Percentiles rank a stretch among this genome's conserved stretches.
phyloP scores from a whole-genome alignment of 2,797 vertebrate species.

The Falco berigora region DNA sequence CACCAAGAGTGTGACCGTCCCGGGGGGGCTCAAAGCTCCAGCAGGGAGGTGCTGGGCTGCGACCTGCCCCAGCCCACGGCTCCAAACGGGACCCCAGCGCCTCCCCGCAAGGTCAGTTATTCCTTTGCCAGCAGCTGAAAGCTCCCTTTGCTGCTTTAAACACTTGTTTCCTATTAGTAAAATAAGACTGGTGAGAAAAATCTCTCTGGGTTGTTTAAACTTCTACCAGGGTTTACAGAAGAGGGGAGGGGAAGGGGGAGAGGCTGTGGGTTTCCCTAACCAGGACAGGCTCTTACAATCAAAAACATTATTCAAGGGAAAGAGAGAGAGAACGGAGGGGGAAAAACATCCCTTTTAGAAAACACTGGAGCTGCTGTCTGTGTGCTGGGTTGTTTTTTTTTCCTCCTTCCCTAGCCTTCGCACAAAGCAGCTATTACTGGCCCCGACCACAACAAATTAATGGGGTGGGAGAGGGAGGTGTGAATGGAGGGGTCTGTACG shows the following conservation, averaged over 20 bases:
- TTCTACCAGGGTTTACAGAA: constrained; percentile 44
- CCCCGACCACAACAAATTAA: constrained; percentile 34
- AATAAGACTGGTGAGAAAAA: constrained; percentile 44
- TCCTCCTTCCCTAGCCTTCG: constrained; percentile 41
- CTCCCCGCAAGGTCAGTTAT: neutral
- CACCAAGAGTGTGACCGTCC: accelerated
- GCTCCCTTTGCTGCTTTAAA: neutral
- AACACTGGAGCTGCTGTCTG: constrained; percentile 66
- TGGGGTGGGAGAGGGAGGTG: constrained; percentile 46
- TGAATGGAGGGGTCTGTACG: constrained; percentile 47
- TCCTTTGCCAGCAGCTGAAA: neutral
- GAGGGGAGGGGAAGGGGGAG: constrained; percentile 25
- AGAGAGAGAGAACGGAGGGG: neutral
- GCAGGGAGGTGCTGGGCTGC: neutral
- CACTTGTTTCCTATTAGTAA: constrained; percentile 51
- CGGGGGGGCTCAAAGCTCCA: neutral
- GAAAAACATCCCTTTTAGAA: constrained; percentile 48
- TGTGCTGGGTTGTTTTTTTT: neutral
- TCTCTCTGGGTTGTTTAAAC: constrained; percentile 26
- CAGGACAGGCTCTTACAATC: constrained; percentile 24
- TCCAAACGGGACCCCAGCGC: neutral
- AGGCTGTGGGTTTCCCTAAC: constrained; percentile 17
- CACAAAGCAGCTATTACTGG: constrained; percentile 77
- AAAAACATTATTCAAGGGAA: constrained; percentile 54
- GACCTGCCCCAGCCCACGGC: neutral